Percentiles rank a stretch among this genome's conserved stretches.
phyloP scores from a whole-genome alignment of 2,113 vertebrate species.

The Donacobius atricapilla region DNA sequence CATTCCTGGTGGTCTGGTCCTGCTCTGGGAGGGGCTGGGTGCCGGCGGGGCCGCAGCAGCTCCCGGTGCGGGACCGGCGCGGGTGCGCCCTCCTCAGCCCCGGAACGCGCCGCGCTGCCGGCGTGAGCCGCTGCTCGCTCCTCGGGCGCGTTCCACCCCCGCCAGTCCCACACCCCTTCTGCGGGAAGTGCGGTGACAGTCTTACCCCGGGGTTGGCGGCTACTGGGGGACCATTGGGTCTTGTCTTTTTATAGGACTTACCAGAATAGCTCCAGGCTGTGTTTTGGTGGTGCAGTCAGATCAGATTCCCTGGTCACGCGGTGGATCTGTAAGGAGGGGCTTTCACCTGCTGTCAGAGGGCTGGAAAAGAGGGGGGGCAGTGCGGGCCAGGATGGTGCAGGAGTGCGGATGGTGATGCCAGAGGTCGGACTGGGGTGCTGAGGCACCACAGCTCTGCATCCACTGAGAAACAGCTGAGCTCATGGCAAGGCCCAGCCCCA shows the following conservation, averaged over 20 bases:
- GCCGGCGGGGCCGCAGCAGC: background rate
- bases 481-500: fast-evolving
- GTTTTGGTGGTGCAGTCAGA: background rate
- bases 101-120: background rate
- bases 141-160: fast-evolving
- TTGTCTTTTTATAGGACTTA: background rate
- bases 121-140: fast-evolving
- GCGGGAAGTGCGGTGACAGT: background rate
- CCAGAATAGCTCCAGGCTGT: background rate
- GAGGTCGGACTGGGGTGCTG: background rate
- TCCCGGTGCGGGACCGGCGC: too few relatives aligned
- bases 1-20: background rate
- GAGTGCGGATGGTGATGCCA: background rate
- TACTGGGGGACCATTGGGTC: background rate
- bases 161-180: fast-evolving
- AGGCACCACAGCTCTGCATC: background rate
- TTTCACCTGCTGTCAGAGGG: background rate
- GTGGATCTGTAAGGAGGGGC: background rate
- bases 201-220: background rate
- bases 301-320: background rate
- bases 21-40: background rate
- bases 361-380: background rate
- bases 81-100: background rate
- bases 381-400: fast-evolving
- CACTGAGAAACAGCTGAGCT: background rate